Conservation (phyloP, 2,113 vertebrate genomes). For the Meles meles region DNA sequence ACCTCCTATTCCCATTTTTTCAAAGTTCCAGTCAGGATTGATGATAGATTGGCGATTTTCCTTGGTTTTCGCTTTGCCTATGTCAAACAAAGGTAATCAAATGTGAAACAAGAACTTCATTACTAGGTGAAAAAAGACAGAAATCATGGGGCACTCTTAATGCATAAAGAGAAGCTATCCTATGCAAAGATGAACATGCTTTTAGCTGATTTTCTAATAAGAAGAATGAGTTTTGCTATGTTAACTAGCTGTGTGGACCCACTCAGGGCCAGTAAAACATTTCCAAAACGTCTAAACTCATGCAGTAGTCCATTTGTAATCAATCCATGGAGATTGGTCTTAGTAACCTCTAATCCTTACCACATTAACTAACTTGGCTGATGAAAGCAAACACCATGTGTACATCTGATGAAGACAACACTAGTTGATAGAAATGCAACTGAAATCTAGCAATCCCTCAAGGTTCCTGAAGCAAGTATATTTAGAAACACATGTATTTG, state of each 20-base stretch:
- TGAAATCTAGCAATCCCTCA: neutral
- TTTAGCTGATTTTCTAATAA: neutral
- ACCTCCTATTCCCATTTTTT: conserved; percentile 98
- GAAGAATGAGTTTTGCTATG: neutral
- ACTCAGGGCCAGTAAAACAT: neutral
- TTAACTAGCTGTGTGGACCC: neutral
- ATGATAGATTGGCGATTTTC: conserved; percentile 97
- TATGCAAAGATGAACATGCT: neutral
- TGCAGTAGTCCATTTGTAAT: neutral
- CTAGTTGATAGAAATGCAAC: neutral
- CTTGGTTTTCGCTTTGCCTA: conserved; percentile 95
- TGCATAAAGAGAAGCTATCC: neutral
- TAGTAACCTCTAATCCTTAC: neutral
- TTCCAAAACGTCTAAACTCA: neutral
- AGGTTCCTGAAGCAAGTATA: neutral
- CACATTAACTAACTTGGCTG: conserved; percentile 19
- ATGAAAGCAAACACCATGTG: conserved; percentile 27
- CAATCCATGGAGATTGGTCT: neutral
- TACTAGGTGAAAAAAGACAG: neutral
- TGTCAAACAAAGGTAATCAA: conserved; percentile 16
- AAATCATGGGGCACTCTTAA: neutral
- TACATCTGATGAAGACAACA: neutral
- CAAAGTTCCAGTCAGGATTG: conserved; percentile 99
- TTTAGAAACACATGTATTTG: neutral
- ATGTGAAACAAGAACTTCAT: conserved; percentile 15